Evolutionary conservation across 2,797 vertebrate genomes (phyloP), one percentile per base, ranked within the genome.

Genomic region (Xiphorhynchus erythropygius): DNA sequence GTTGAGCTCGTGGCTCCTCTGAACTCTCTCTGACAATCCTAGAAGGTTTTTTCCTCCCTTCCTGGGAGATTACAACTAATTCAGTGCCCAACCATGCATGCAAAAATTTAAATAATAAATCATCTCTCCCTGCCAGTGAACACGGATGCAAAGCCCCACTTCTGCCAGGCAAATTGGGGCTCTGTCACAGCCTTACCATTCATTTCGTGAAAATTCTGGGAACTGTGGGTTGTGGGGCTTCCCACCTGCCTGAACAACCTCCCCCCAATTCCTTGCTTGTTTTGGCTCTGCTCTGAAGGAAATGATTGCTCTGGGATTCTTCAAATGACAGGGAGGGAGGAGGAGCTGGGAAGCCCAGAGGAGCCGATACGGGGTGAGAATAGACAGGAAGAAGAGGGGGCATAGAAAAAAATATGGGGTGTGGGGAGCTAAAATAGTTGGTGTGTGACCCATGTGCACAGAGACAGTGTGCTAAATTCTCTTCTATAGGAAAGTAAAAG

Each of bases 21-120:
- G 69, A 84, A 65, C 57, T 60, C 21, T 87, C 81, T 89, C 87
- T 71, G 68, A 87, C 69, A 19, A 94, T 91, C 86, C 49, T 81
- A 16, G 88, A 91, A 87, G 64, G 44, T 42, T 83, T 94, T 93
- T 73, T 35, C n/a, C 52, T 76, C 68, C 13, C 7, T 60, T 64
- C 50, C 80, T 84, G 56, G 60, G 80, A 96, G 74, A 78, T 84
- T 68, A 88, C 69, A 68, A 60, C 81, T 95, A 83, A 95, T 93
- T 95, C 90, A 52, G 78, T 74, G 81, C 75, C 68, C 75, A 83
- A 50, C 62, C 84, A 93, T 85, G 89, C 44, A 1, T 85, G 63
- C 91, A 87, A 57, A 93, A 91, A 89, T 90, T 87, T 94, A 94
- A 96, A 93, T 97, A 96, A 96, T 93, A 94, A 92, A 96, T 95